Percentiles rank a stretch among this genome's conserved stretches.
Conservation (phyloP, 2,797 vertebrate species). For the Clamator glandarius region DNA sequence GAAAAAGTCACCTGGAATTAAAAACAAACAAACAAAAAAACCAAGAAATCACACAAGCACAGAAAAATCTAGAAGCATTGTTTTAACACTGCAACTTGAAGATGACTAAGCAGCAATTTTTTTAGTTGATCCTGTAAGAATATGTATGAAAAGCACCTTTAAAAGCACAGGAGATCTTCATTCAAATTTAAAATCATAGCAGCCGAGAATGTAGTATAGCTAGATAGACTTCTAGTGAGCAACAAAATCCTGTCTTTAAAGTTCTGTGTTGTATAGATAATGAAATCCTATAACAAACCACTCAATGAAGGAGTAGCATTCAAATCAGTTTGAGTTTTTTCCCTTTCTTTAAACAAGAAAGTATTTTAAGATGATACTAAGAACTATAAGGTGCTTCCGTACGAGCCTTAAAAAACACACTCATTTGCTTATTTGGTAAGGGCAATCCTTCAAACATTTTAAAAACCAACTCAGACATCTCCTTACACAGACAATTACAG, state of each 20-base stretch:
- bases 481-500: neutral
- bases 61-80: neutral
- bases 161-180: neutral
- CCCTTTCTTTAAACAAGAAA: neutral
- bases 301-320: neutral
- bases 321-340: neutral
- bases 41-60: neutral
- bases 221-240: neutral
- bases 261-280: neutral
- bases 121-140: neutral
- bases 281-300: neutral
- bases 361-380: neutral
- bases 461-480: neutral
- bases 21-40: neutral
- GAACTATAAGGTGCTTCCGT: neutral
- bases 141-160: neutral
- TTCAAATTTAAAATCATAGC: neutral
- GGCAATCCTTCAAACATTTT: neutral
- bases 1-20: neutral
- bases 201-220: neutral
- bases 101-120: neutral
- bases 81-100: neutral
- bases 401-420: neutral
- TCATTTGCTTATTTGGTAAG: neutral
- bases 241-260: neutral